phyloP scores from a whole-genome alignment of 2,113 vertebrate genomes.

The Aramus guarauna region DNA sequence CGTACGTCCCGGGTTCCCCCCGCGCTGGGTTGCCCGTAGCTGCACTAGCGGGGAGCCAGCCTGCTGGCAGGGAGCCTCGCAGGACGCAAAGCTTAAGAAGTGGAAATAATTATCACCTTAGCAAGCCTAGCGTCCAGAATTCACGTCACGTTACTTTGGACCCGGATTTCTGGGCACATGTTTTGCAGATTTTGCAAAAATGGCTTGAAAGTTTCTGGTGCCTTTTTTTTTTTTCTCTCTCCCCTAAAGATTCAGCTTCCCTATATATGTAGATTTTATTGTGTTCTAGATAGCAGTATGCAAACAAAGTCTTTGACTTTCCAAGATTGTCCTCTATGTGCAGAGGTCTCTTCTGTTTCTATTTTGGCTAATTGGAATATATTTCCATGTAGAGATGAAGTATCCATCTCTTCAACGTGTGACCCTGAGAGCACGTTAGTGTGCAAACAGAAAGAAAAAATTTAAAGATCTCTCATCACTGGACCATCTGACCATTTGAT shows the following conservation, averaged over 20 bases:
- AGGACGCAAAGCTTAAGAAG: background rate
- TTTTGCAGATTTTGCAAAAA: background rate
- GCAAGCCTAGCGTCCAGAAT: background rate
- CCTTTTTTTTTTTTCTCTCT: background rate
- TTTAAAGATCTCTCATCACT: background rate
- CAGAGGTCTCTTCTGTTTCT: background rate
- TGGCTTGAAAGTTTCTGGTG: background rate
- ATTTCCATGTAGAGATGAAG: background rate
- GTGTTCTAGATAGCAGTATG: background rate
- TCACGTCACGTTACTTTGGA: background rate
- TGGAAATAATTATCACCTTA: background rate
- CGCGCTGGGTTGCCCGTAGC: rapidly evolving
- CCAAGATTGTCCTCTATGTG: background rate
- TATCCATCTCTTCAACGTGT: background rate
- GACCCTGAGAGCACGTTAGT: too few species aligned
- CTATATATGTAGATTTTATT: background rate
- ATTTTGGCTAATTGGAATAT: background rate
- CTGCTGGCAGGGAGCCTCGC: background rate
- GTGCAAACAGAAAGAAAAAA: background rate
- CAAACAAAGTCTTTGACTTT: background rate
- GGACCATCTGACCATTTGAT: background rate
- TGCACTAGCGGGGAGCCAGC: background rate
- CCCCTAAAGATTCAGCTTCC: background rate
- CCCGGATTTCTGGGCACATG: background rate
- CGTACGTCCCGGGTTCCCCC: rapidly evolving